Base-by-base conservation (phyloP, 2,888 invertebrate species). In the Melikaiella ostensackeni region DNA sequence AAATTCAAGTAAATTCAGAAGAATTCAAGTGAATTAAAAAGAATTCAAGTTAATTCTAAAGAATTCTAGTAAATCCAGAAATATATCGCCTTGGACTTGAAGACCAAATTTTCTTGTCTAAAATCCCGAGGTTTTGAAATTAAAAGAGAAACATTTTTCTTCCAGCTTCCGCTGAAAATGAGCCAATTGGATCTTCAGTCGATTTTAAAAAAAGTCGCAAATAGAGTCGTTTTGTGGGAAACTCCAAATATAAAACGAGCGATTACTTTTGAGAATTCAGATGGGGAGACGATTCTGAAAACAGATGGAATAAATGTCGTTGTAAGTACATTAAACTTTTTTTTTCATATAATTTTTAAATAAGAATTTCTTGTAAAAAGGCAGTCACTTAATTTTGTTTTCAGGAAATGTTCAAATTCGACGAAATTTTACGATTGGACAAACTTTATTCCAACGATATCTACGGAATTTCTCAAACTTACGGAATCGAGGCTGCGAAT, bases 401-500 rank as follows among this genome's bases (percentile, higher is more conserved):
- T 5, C 85, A 95, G 94, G 97, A 97, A 92, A 96, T 99, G 95
- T 97, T 96, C 86, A 96, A 96, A 86, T 96, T 97, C 89, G 93
- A 95, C 75, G 92, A 96, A 76, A 89, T 97, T 4, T 91, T 99
- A 38, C 95, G 98, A 91, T 91, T 99, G 70, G 95, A 96, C 86
- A 94, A 94, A 80, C 91, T 99, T 1, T 98, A 98, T 91, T 96
- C 97, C 57, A 99, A 99, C 89, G 98, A 99, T 89, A 96, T 99
- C 80, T 97, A 98, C 87, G 95, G 96, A 1, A 95, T 99, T 86
- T 97, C 98, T 0, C 93, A 94, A 78, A 97, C 95, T 0, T 99
- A 98, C 88, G 99, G 99, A 0, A 98, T 99, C 82, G 99, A 99
- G 93, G 99, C 99, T 0, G 99, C 98, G 0, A 94, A 95, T 74